A percentile compares a stretch with the other conserved stretches of the same genome.
These are phyloP conservation scores for Epiblema foenella DNA, from an alignment of 2,888 invertebrate genomes.

Conservation along the genomic window DNA sequence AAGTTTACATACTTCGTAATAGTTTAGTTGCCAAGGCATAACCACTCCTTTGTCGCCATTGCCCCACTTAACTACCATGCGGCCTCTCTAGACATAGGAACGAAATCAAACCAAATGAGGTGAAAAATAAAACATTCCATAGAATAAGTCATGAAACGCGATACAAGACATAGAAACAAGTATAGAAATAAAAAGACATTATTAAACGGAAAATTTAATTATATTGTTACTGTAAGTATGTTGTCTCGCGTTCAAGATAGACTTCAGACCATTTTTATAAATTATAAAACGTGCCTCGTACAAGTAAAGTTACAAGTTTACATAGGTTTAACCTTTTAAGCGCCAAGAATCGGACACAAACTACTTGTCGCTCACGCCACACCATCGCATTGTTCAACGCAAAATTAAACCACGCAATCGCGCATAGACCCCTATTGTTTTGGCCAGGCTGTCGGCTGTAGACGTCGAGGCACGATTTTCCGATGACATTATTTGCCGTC, in stretches of 20 bases:
- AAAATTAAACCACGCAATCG: no score
- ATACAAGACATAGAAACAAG: conserved; percentile 25
- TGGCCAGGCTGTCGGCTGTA: no score
- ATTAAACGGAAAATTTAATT: conserved; percentile 12
- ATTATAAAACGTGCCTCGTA: neutral
- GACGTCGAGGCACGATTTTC: no score
- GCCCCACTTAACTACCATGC: conserved; percentile 84
- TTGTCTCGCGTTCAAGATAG: conserved; percentile 34
- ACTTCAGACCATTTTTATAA: conserved; percentile 26
- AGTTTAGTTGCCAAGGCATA: conserved; percentile 82
- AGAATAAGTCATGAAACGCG: conserved; percentile 27
- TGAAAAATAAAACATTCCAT: conserved; percentile 73
- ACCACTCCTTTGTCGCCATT: conserved; percentile 80
- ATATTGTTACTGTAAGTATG: conserved; percentile 11
- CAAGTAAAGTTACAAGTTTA: neutral
- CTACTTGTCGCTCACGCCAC: no score
- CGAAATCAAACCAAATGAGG: conserved; percentile 74
- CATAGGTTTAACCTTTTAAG: neutral
- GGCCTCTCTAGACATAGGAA: conserved; percentile 75
- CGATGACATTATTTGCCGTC: no score
- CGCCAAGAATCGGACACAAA: no score
- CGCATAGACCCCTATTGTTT: no score
- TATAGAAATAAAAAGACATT: neutral
- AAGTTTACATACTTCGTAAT: conserved; percentile 75
- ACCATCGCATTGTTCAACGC: no score